phyloP scores from a whole-genome alignment of 2,888 invertebrate species.

The Priocnemis perturbator region DNA sequence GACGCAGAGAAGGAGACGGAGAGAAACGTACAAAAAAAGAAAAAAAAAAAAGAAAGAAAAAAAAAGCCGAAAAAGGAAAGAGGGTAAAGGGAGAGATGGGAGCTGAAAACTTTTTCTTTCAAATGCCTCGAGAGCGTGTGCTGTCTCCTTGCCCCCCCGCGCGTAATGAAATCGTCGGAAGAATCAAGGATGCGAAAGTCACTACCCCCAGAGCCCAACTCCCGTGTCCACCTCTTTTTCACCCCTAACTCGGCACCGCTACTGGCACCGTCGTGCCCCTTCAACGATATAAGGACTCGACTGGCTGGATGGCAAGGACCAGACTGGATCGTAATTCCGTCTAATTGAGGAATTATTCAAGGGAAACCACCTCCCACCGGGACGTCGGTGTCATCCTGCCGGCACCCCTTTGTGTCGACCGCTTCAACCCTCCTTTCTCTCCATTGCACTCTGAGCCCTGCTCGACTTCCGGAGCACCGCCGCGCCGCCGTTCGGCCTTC shows the following conservation, averaged over 20 bases:
- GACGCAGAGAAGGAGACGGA: background rate
- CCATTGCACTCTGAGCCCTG: background rate
- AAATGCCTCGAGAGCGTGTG: slow-evolving; percentile 24
- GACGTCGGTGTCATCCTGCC: background rate
- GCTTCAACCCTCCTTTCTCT: slow-evolving; percentile 1
- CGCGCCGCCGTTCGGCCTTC: background rate
- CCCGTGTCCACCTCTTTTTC: background rate
- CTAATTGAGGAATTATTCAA: slow-evolving; percentile 60
- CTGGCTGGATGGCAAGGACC: slow-evolving; percentile 15
- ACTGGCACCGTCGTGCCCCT: slow-evolving; percentile 19
- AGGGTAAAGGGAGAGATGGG: background rate
- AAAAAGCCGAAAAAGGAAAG: background rate
- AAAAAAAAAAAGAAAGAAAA: background rate
- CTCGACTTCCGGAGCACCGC: background rate
- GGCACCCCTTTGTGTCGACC: background rate
- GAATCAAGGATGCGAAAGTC: slow-evolving; percentile 33
- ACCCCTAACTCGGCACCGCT: slow-evolving; percentile 13
- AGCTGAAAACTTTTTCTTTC: slow-evolving; percentile 37
- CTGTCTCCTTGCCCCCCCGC: slow-evolving; percentile 12
- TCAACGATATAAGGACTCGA: slow-evolving; percentile 1
- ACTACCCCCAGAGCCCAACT: background rate
- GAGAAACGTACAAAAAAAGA: slow-evolving; percentile 11
- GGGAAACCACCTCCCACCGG: slow-evolving; percentile 6
- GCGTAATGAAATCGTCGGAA: slow-evolving; percentile 35
- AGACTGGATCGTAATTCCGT: slow-evolving; percentile 53